Base-by-base conservation (phyloP, 2,113 vertebrate species). In the Catharus bicknelli region DNA sequence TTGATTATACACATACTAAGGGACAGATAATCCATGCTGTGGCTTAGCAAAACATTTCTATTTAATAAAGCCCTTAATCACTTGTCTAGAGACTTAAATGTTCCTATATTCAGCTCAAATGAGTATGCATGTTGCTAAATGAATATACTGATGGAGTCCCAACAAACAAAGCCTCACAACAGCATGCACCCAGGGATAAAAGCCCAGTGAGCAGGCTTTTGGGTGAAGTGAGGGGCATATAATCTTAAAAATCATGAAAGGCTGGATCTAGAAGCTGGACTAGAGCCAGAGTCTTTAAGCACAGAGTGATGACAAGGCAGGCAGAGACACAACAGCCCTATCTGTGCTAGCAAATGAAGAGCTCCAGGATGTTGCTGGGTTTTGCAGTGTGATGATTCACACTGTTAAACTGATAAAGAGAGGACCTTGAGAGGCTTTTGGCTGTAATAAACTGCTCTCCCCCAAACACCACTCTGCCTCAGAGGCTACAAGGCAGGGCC, bases 1-100 rank as follows among this genome's bases (percentile, higher is more conserved):
- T 64, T 72, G 83, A 90, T 89, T 95, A 78, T 57, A 92, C 55
- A 68, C 47, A 84, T 84, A 90, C 26, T 83, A 45, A 90, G 36
- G 84, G 76, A 90, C 32, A 92, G 64, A 88, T 74, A 87, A 89
- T 83, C 86, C 64, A 84, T 38, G 29, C 78, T 45, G 76, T 42
- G 45, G 72, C 53, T 95, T 92, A 81, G 75, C 55, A 78, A 94
- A 95, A 87, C 61, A 81, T 22, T 90, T 93, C 78, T 86, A 25
- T 72, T 94, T 83, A 91, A 88, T 90, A 94, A 93, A 93, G 63
- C 87, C 72, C 68, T 93, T 94, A 90, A 94, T 91, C 90, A 68
- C 48, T 79, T 90, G 82, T 68, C 82, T 85, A 80, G 77, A 79
- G 85, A 91, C 55, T 80, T 87, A 90, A 80, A 74, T 15, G 30